Conservation (phyloP, 2,888 invertebrate species). For the Diarsia rubi region DNA sequence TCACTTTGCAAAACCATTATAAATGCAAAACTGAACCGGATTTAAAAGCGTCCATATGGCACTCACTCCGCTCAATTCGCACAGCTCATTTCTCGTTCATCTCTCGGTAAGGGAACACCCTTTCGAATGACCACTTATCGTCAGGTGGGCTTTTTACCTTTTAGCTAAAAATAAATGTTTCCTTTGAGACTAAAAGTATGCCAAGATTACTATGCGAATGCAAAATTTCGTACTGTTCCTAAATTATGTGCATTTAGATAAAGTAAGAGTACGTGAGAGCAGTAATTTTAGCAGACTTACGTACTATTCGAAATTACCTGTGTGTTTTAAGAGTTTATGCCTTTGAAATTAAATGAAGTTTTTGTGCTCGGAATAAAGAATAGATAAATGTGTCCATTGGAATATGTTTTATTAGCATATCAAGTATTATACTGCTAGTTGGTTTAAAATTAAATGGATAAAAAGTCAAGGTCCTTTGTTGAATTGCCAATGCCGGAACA, state of each 20-base stretch:
- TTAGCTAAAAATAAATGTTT: conserved; percentile 64
- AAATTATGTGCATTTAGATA: conserved; percentile 63
- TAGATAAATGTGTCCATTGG: background rate
- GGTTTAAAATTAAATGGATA: background rate
- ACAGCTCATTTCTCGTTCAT: conserved; percentile 35
- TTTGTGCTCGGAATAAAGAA: conserved; percentile 3
- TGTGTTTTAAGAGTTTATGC: conserved; percentile 1
- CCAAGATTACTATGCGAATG: conserved; percentile 57
- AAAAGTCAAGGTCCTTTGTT: background rate
- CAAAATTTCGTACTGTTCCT: conserved; percentile 48
- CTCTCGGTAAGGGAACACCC: conserved; percentile 11
- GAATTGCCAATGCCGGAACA: background rate
- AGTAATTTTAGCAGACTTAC: conserved; percentile 38
- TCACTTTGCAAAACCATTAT: conserved; percentile 27
- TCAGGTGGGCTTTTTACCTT: conserved; percentile 66
- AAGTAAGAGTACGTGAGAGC: conserved; percentile 41
- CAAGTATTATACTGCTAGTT: background rate
- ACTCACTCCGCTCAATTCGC: background rate
- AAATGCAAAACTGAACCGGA: conserved; percentile 29
- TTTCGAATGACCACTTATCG: conserved; percentile 63
- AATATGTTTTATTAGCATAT: background rate
- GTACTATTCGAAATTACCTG: conserved; percentile 33
- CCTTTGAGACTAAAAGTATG: conserved; percentile 58
- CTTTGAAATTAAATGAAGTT: background rate
- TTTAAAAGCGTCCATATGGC: conserved; percentile 13